These are phyloP conservation scores for Zelostemma sp. DNA, from an alignment of 1,140 invertebrate genomes.

Conservation along the genomic window DNA sequence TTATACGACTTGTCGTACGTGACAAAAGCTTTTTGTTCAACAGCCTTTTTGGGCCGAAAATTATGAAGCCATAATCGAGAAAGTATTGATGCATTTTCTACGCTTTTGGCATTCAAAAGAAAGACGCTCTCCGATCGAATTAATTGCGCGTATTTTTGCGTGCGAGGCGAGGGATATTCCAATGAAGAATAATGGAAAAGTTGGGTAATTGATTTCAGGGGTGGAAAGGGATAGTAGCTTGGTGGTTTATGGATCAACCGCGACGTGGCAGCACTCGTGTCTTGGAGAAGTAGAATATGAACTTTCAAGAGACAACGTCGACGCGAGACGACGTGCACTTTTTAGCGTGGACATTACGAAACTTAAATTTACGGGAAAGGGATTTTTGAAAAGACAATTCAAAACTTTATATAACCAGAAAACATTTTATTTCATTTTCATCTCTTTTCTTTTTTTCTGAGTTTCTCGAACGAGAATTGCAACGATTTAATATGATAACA, in stretches of 20 bases:
- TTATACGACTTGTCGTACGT: slow-evolving; percentile 20
- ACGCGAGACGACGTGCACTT: background rate
- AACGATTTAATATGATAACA: too few species aligned
- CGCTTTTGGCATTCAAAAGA: background rate
- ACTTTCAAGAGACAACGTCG: background rate
- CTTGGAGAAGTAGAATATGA: slow-evolving; percentile 49
- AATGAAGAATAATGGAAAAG: slow-evolving; percentile 8
- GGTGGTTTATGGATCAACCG: slow-evolving; percentile 59
- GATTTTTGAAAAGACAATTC: too few species aligned
- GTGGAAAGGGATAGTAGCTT: slow-evolving; percentile 52
- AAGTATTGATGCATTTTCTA: background rate
- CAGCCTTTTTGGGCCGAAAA: background rate
- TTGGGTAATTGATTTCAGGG: slow-evolving; percentile 60
- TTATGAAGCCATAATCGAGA: too few species aligned
- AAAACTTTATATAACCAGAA: too few species aligned
- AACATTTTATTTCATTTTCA: too few species aligned
- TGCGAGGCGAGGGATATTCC: background rate
- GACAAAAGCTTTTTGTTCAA: slow-evolving; percentile 17
- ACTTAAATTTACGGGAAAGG: too few species aligned
- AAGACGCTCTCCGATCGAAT: background rate
- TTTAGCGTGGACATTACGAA: too few species aligned
- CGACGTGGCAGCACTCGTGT: slow-evolving; percentile 66
- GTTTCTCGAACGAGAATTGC: too few species aligned
- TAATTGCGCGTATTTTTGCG: background rate
- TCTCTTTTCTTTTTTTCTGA: too few species aligned